Conservation (phyloP, 2,888 invertebrate species). For the Cerastis rubricosa region DNA sequence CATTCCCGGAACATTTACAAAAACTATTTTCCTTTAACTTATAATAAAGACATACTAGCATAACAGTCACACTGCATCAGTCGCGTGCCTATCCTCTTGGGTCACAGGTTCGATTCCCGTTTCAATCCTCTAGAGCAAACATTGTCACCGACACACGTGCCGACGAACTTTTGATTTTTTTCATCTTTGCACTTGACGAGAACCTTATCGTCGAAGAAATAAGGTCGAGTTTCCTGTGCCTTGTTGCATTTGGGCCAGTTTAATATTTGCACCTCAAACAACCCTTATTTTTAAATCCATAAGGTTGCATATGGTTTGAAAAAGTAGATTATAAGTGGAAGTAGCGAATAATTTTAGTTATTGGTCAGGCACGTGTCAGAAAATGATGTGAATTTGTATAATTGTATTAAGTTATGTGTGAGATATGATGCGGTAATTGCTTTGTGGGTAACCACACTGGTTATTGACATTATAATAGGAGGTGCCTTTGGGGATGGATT, state of each 20-base stretch:
- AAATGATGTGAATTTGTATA: conserved; percentile 65
- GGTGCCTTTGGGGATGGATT: conserved; percentile 6
- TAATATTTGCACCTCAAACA: not conserved
- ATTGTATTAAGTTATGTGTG: conserved; percentile 63
- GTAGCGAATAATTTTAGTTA: conserved; percentile 64
- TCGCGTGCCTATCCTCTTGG: conserved; percentile 67
- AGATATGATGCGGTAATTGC: conserved; percentile 39
- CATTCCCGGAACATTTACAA: conserved; percentile 30
- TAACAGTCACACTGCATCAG: conserved; percentile 55
- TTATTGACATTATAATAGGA: conserved; percentile 20
- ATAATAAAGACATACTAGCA: conserved; percentile 55
- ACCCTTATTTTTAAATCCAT: fast-evolving
- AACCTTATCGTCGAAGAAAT: fast-evolving
- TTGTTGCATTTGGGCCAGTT: not conserved
- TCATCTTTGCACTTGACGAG: not conserved
- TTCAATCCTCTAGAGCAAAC: conserved; percentile 65
- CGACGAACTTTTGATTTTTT: not conserved
- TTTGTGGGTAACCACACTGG: conserved; percentile 21
- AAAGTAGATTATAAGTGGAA: not conserved
- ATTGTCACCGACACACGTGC: conserved; percentile 64
- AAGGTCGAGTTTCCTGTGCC: conserved; percentile 13
- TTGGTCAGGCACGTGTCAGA: conserved; percentile 60
- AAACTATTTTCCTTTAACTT: conserved; percentile 27
- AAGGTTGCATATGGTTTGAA: conserved; percentile 8
- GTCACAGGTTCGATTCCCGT: conserved; percentile 65